A percentile compares a stretch with the other conserved stretches of the same genome.
These are phyloP conservation scores for Cossypha caffra DNA, from an alignment of 2,797 vertebrate genomes.

Conservation along the genomic window DNA sequence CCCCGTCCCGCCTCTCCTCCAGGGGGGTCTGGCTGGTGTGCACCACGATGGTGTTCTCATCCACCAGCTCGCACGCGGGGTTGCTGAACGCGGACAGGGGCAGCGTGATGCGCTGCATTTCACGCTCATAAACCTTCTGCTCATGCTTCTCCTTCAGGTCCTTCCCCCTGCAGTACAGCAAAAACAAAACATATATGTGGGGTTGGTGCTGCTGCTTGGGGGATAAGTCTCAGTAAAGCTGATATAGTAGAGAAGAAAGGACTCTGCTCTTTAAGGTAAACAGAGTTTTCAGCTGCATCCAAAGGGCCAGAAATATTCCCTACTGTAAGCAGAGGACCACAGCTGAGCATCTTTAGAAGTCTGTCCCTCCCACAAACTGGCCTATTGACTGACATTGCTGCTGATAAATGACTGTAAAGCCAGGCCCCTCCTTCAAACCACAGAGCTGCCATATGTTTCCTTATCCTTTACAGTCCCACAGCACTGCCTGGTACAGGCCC, in stretches of 20 bases:
- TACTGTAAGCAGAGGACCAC: not conserved
- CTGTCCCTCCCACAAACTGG: not conserved
- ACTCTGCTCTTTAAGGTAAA: not conserved
- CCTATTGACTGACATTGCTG: not conserved
- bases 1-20: constrained; percentile 77
- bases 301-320: not conserved
- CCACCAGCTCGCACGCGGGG: constrained; percentile 89
- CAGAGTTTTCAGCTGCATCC: not conserved
- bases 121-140: constrained; percentile 86
- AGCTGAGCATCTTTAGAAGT: not conserved
- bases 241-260: not conserved
- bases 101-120: constrained; percentile 94
- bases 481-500: not conserved
- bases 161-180: constrained; percentile 78
- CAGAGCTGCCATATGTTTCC: not conserved
- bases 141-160: constrained; percentile 89
- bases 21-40: constrained; percentile 78
- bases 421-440: not conserved
- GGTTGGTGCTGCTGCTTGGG: not conserved
- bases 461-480: not conserved
- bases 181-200: accelerated
- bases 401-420: not conserved
- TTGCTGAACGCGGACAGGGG: constrained; percentile 93
- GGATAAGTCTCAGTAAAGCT: not conserved
- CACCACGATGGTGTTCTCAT: constrained; percentile 89